These are phyloP conservation scores for Microhierax caerulescens DNA, from an alignment of 2,797 vertebrate species.

Conservation along the genomic window DNA sequence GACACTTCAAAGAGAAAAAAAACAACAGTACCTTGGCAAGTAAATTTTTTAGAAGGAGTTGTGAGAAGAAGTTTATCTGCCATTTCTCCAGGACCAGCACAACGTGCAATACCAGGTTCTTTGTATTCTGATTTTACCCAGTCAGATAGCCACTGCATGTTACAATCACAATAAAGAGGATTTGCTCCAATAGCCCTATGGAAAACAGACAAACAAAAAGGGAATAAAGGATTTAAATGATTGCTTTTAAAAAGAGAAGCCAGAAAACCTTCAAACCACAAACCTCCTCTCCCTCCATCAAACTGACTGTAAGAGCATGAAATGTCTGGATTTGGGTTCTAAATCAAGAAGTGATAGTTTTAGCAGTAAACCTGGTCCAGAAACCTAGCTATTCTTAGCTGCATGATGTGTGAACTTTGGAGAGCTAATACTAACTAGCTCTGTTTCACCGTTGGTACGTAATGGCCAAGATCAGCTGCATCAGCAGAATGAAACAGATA, in stretches of 20 bases:
- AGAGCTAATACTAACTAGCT: not conserved
- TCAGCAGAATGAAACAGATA: not conserved
- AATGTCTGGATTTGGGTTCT: not conserved
- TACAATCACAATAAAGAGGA: constrained; percentile 95
- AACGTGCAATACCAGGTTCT: constrained; percentile 96
- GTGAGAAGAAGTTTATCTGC: constrained; percentile 96
- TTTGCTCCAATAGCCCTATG: constrained; percentile 94
- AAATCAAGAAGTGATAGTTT: not conserved
- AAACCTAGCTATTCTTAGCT: not conserved
- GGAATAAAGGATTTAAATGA: not conserved
- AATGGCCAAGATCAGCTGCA: not conserved
- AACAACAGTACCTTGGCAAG: constrained; percentile 87
- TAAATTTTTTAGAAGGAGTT: constrained; percentile 96
- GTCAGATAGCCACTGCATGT: constrained; percentile 98
- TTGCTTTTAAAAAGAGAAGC: not conserved
- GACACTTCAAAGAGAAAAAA: not conserved
- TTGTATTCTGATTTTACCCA: constrained; percentile 99
- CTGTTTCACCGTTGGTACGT: not conserved
- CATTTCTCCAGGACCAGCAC: constrained; percentile 94
- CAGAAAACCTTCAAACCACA: not conserved
- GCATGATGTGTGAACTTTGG: not conserved
- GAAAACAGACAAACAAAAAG: constrained; percentile 13
- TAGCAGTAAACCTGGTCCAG: not conserved
- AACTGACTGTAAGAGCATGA: not conserved
- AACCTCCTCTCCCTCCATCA: not conserved